Percentiles rank a stretch among this genome's conserved stretches.
Evolutionary conservation across 30 jellyfish, hydroid and myxozoan genomes (phyloP).

Genomic region (Sanderia malayensis): DNA sequence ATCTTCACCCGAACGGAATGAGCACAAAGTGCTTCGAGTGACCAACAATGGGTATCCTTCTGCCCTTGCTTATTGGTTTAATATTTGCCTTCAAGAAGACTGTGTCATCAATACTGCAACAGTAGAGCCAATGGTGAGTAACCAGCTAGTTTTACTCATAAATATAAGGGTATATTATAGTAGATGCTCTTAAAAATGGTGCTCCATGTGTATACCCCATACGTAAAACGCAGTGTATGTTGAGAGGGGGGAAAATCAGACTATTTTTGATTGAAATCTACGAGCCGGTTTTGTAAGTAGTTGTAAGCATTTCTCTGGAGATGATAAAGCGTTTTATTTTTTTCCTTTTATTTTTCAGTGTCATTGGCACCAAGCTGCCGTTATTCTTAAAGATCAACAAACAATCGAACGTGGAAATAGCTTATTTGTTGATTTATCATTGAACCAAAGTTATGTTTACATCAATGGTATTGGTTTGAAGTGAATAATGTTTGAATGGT

Average conservation of each 20-base stretch:
- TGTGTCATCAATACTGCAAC: neutral
- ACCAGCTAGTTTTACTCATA: too few relatives aligned
- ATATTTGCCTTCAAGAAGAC: slow-evolving; percentile 6
- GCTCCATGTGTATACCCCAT: too few relatives aligned
- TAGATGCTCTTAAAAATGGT: too few relatives aligned
- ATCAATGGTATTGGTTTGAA: neutral
- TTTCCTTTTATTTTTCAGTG: too few relatives aligned
- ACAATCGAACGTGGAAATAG: slow-evolving; percentile 3
- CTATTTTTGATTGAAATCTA: too few relatives aligned
- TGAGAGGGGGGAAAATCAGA: too few relatives aligned
- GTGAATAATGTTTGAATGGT: neutral
- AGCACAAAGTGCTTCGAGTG: neutral
- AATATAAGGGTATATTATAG: too few relatives aligned
- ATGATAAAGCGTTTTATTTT: too few relatives aligned
- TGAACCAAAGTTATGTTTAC: slow-evolving; percentile 60
- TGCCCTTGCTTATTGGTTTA: slow-evolving; percentile 57
- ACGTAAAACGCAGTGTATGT: too few relatives aligned
- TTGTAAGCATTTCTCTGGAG: too few relatives aligned
- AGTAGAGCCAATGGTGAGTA: too few relatives aligned
- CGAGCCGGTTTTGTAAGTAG: too few relatives aligned
- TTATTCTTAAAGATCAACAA: slow-evolving; percentile 27
- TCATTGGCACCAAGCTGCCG: slow-evolving; percentile 76
- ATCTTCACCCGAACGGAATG: slow-evolving; percentile 23
- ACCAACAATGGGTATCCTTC: slow-evolving; percentile 28
- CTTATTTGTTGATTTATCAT: neutral